These are phyloP conservation scores for Tolypeutes matacus DNA, from an alignment of 2,797 vertebrate genomes.

Conservation along the genomic window DNA sequence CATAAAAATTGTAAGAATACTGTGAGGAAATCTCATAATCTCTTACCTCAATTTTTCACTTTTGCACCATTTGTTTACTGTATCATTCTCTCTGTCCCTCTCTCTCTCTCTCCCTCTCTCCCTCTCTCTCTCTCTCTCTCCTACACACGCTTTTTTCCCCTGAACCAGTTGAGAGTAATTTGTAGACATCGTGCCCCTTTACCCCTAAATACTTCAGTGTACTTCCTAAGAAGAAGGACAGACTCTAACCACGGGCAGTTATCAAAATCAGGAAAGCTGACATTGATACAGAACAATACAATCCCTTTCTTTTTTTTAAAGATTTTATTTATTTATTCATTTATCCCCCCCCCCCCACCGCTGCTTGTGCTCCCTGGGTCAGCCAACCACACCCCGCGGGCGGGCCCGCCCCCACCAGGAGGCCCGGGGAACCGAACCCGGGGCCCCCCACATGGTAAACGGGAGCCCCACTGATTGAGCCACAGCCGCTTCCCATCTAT, in stretches of 20 bases:
- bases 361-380: too few relatives aligned
- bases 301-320: too few relatives aligned
- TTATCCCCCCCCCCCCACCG: too few relatives aligned
- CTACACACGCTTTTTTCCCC: neutral
- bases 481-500: too few relatives aligned
- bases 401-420: too few relatives aligned
- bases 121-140: neutral
- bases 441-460: too few relatives aligned
- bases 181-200: slow-evolving; percentile 3
- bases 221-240: neutral
- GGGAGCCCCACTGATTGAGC: too few relatives aligned
- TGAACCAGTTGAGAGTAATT: slow-evolving; percentile 1
- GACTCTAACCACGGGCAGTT: neutral
- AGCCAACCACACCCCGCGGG: too few relatives aligned
- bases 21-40: neutral
- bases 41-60: neutral
- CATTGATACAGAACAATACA: neutral
- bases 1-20: neutral
- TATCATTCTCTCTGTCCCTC: neutral
- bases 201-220: neutral
- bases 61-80: neutral
- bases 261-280: neutral
- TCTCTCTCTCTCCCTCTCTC: neutral
- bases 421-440: too few relatives aligned
- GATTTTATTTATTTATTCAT: too few relatives aligned